phyloP scores from a whole-genome alignment of 2,888 invertebrate species.

The Hydroisotoma schaefferi region DNA sequence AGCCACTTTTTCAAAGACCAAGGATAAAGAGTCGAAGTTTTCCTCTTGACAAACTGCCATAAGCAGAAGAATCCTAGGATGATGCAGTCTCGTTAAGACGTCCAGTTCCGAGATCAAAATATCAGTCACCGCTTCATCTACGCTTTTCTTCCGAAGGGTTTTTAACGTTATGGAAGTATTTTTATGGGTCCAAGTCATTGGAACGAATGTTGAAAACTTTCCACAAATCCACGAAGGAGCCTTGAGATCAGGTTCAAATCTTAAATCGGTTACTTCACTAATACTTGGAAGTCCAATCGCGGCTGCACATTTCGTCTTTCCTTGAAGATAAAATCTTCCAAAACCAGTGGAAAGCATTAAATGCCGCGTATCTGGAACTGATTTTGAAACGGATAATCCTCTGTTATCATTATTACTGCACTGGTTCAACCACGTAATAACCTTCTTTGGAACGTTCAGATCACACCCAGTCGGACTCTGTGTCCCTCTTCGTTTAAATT shows the following conservation, averaged over 20 bases:
- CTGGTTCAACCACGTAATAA: background rate
- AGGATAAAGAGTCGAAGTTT: conserved; percentile 52
- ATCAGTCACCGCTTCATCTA: conserved; percentile 50
- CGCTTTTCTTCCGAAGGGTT: conserved; percentile 34
- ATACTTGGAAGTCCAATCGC: conserved; percentile 41
- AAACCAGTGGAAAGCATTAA: conserved; percentile 23
- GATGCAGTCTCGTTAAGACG: conserved; percentile 49
- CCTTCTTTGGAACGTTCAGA: background rate
- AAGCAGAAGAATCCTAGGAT: conserved; percentile 51
- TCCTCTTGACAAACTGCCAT: conserved; percentile 54
- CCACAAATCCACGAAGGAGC: conserved; percentile 46
- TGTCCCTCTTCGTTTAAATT: too few relatives aligned
- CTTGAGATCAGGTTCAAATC: conserved; percentile 30
- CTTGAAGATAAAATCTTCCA: conserved; percentile 40
- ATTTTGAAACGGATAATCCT: too few relatives aligned
- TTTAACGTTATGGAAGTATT: conserved; percentile 48
- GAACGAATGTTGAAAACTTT: conserved; percentile 44
- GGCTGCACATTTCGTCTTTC: conserved; percentile 40
- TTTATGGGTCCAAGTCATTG: conserved; percentile 43
- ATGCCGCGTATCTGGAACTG: too few relatives aligned
- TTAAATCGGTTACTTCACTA: conserved; percentile 38
- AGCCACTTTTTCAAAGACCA: conserved; percentile 54
- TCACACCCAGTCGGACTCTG: background rate
- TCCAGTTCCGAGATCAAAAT: conserved; percentile 52
- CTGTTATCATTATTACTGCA: background rate